Percentiles rank a stretch among this genome's conserved stretches.
Evolutionary conservation across 92 coral and sea anemone genomes (phyloP).

Genomic region (Meandrina meandrites): DNA sequence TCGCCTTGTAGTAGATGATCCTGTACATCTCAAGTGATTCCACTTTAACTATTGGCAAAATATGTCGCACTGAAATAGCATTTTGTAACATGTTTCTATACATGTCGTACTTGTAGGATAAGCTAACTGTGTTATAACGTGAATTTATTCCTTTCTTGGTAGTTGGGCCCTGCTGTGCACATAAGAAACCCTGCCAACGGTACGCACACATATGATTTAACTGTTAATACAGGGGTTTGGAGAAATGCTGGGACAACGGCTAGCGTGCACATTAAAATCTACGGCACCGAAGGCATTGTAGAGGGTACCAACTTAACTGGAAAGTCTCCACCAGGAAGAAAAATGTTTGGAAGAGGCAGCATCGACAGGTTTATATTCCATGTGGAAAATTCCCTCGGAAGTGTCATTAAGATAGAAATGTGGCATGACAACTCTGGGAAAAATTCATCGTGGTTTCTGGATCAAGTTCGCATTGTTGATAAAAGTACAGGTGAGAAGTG

Average conservation of each 20-base stretch:
- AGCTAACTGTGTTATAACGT: background rate
- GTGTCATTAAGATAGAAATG: slow-evolving; percentile 57
- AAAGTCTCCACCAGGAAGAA: slow-evolving; percentile 58
- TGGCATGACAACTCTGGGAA: slow-evolving; percentile 83
- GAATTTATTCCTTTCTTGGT: background rate
- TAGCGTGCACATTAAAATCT: slow-evolving; percentile 63
- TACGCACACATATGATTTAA: slow-evolving; percentile 58
- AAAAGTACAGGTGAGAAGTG: slow-evolving; percentile 50
- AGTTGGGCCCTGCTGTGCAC: slow-evolving; percentile 24
- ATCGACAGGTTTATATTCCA: slow-evolving; percentile 61
- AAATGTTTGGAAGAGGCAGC: slow-evolving; percentile 81
- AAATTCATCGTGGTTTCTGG: slow-evolving; percentile 79
- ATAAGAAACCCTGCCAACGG: slow-evolving; percentile 6
- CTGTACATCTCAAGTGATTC: no score
- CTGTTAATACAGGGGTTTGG: slow-evolving; percentile 83
- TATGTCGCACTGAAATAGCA: no score
- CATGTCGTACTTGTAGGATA: no score
- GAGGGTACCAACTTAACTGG: slow-evolving; percentile 62
- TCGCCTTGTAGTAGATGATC: no score
- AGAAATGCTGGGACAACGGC: slow-evolving; percentile 80
- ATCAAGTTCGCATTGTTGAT: slow-evolving; percentile 64
- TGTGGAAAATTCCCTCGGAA: slow-evolving; percentile 60
- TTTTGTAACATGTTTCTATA: no score
- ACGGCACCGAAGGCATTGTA: slow-evolving; percentile 70
- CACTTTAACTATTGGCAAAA: no score